These are phyloP conservation scores for Rhabdornis inornatus DNA, from an alignment of 2,113 vertebrate species.

Conservation along the genomic window DNA sequence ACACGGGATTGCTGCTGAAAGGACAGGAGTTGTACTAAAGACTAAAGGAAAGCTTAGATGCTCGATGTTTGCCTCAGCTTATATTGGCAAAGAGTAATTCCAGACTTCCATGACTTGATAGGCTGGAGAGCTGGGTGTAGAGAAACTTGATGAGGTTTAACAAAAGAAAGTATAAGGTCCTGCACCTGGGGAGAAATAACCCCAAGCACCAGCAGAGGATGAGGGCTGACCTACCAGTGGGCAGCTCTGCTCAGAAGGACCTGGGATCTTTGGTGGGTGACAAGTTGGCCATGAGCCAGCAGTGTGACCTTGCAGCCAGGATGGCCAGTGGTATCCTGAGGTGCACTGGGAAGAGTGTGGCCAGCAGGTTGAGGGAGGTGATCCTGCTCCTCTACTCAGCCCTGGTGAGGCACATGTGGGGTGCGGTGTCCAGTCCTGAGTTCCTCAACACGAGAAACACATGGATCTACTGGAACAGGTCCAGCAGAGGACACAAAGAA, in stretches of 20 bases:
- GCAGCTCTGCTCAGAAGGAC: neutral
- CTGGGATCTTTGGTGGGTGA: neutral
- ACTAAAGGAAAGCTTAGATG: neutral
- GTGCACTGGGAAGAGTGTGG: neutral
- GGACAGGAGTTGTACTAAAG: neutral
- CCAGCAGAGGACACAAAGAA: neutral
- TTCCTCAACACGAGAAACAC: neutral
- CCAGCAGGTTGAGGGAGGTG: rapidly evolving
- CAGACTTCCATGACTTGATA: neutral
- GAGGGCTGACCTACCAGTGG: neutral
- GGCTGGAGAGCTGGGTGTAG: rapidly evolving
- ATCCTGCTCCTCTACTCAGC: neutral
- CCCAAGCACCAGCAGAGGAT: neutral
- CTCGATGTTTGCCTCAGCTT: neutral
- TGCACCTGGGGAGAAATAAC: neutral
- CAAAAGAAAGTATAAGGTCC: neutral
- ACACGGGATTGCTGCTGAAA: rapidly evolving
- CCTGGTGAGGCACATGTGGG: neutral
- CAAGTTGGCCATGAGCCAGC: no score
- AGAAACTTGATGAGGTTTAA: neutral
- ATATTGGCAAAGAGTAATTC: neutral
- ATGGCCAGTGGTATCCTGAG: neutral
- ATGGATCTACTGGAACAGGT: neutral
- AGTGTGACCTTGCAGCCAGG: neutral
- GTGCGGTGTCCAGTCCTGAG: neutral